Base-by-base conservation (phyloP, 1,140 invertebrate genomes). In the Nebria ingens region DNA sequence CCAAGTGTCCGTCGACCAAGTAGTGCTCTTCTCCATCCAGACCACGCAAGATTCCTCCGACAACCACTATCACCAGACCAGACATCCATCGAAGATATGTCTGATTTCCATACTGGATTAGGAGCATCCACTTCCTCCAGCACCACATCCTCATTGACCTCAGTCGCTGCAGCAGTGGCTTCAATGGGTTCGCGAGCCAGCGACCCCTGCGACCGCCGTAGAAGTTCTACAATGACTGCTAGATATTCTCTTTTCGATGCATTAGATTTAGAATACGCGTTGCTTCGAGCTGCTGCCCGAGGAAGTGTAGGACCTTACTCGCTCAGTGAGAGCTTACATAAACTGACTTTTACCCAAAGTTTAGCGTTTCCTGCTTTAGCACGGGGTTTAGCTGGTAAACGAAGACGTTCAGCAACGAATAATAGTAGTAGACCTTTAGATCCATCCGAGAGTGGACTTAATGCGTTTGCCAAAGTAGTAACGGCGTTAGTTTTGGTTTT, bases 301-400 rank as follows among this genome's bases (percentile, higher is more conserved):
- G 83, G 83, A 15, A 84, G 82, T 9, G 81, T 86, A 9, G 84
- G 84, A 11, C 83, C 83, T 0, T 85, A 85, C 63, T 84, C 82
- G 9, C 64, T 86, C 1, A 84, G 82, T 38, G 83, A 84, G 64
- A 85, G 83, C 34, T 68, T 86, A 40, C 83, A 86, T 66, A 86
- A 86, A 68, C 70, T 87, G 58, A 86, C 84, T 13, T 87, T 87
- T 63, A 87, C 84, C 0, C 84, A 86, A 70, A 84, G 81, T 58
- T 63, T 86, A 52, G 84, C 84, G 1, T 87, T 87, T 65, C 84
- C 84, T 1, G 84, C 82, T 1, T 65, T 87, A 23, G 84, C 84
- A 0, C 73, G 84, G 12, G 83, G 84, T 4, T 65, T 85, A 12
- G 82, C 82, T 3, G 78, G 77, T 23, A 85, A 86, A 64, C 74